Percentiles rank a stretch among this genome's conserved stretches.
These are phyloP conservation scores for Xanthorhoe designata DNA, from an alignment of 2,888 invertebrate genomes.

Conservation along the genomic window DNA sequence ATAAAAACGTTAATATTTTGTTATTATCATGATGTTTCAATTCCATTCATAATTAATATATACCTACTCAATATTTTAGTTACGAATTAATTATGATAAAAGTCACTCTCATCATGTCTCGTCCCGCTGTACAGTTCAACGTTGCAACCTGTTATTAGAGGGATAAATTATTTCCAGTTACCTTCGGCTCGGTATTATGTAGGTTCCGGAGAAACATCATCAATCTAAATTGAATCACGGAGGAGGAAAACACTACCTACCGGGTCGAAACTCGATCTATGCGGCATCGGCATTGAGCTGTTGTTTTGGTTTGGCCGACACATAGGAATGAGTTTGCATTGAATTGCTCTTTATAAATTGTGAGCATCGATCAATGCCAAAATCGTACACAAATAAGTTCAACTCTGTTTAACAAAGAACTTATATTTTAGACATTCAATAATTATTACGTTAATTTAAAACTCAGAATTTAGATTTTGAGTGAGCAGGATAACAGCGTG, in stretches of 20 bases:
- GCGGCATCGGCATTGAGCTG: slow-evolving; percentile 37
- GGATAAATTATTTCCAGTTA: slow-evolving; percentile 44
- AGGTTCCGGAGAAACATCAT: slow-evolving; percentile 45
- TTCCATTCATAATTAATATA: too few relatives aligned
- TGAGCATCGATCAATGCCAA: slow-evolving; percentile 36
- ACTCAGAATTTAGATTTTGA: too few relatives aligned
- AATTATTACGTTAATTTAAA: too few relatives aligned
- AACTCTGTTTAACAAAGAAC: slow-evolving; percentile 16
- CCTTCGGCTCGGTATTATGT: slow-evolving; percentile 44
- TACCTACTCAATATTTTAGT: too few relatives aligned
- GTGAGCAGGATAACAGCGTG: too few relatives aligned
- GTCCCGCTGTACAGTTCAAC: slow-evolving; percentile 27
- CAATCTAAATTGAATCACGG: slow-evolving; percentile 49
- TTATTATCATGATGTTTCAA: too few relatives aligned
- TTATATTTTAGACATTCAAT: background rate
- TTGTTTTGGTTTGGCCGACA: slow-evolving; percentile 42
- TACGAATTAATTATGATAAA: slow-evolving; percentile 34
- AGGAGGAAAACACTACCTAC: slow-evolving; percentile 46
- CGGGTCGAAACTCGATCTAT: slow-evolving; percentile 45
- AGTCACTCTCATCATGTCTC: slow-evolving; percentile 28
- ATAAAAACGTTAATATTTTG: too few relatives aligned
- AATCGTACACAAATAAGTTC: slow-evolving; percentile 21
- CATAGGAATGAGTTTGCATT: slow-evolving; percentile 45
- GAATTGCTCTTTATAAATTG: slow-evolving; percentile 43
- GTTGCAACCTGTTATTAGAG: slow-evolving; percentile 44